Evolutionary conservation across 2,113 vertebrate species (phyloP), one percentile per base, ranked within the genome.

Genomic region (Lepisosteus oculatus): DNA sequence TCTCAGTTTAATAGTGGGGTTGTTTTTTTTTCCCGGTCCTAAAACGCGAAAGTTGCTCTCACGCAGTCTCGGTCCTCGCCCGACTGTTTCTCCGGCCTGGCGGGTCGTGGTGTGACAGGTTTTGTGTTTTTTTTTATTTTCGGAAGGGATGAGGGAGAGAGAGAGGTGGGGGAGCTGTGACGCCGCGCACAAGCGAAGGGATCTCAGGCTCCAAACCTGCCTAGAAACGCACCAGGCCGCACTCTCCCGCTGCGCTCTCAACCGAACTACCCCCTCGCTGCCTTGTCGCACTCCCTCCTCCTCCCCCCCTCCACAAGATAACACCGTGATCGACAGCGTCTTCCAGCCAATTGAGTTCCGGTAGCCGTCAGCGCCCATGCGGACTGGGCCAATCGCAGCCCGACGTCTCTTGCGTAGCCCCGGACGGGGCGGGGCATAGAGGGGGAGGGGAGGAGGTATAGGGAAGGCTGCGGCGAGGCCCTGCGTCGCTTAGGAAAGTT

Each of bases 151-250:
- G 29, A 29, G 29, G 29, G 29, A 2, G 29, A 29, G 29, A 29
- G 29, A 29, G 29, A 29, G 29, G 29, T 29, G 29, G 29, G 29
- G 9, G 9, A 42, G 29, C 41, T 73, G 47, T 43, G 61, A 9
- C 59, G 3, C 61, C 64, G 14, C 55, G 54, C 9, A 29, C 61
- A 47, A n/a, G 66, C 43, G 61, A 72, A 83, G 80, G 77, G 71
- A 13, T 73, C 71, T 78, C 63, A 69, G 43, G 76, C 81, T 81
- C 71, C 71, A 61, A 76, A 85, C 29, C 71, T 81, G 79, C 81
- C 79, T 70, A 71, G 76, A 79, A 72, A 80, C 61, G 79, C 80
- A 74, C 83, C 90, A 90, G 88, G 88, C 89, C 88, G 87, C 89
- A 87, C 86, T 91, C 47, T 29, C 47, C 47, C 81, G 86, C 78